Evolutionary conservation across 2,113 vertebrate genomes (phyloP).

Genomic region (Pelvicachromis taeniatus): DNA sequence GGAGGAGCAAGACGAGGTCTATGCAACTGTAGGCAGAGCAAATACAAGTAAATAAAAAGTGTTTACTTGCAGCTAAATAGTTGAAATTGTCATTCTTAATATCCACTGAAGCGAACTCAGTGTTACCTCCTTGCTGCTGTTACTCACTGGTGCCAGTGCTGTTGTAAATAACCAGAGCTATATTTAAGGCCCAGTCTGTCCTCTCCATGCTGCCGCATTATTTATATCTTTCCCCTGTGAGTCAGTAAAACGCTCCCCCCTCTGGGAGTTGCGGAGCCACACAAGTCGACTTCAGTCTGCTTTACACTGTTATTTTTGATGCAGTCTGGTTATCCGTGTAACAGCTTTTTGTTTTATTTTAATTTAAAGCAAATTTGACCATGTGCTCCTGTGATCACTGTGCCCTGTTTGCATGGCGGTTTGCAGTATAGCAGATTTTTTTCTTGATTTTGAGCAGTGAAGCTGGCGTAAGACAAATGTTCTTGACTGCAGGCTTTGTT

Average conservation of each 20-base stretch:
- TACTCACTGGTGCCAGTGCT: conserved; percentile 31
- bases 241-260: not conserved
- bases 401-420: not conserved
- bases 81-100: not conserved
- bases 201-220: conserved; percentile 42
- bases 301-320: conserved; percentile 10
- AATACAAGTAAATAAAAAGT: not conserved
- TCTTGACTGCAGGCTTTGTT: conserved; percentile 1
- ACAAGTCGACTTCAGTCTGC: conserved; percentile 19
- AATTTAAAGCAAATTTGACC: not conserved
- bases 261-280: not conserved
- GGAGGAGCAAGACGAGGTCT: not conserved
- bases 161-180: conserved; percentile 63
- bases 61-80: not conserved
- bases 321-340: not conserved
- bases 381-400: not conserved
- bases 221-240: conserved; percentile 45
- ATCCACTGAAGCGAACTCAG: not conserved
- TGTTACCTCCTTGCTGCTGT: conserved; percentile 21
- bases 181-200: conserved; percentile 58
- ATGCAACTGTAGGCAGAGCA: not conserved
- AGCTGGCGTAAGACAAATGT: not conserved
- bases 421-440: not conserved
- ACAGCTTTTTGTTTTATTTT: not conserved
- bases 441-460: not conserved